These are phyloP conservation scores for Mellivora capensis DNA, from an alignment of 2,113 vertebrate genomes.

Conservation along the genomic window DNA sequence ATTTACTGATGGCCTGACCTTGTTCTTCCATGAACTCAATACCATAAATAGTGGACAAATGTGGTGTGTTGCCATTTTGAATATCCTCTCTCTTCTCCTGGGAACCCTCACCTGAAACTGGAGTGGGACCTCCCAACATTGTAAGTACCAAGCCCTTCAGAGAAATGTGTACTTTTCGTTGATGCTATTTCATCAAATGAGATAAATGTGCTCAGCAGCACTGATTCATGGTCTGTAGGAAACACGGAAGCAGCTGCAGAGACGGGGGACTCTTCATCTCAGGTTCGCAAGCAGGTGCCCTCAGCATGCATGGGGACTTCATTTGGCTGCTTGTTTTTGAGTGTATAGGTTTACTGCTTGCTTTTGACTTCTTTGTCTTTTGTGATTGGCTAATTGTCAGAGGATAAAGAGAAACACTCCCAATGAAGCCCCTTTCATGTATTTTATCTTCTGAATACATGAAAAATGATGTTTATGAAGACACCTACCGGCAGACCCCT, in stretches of 20 bases:
- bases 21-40: neutral
- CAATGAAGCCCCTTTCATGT: neutral
- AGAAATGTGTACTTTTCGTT: neutral
- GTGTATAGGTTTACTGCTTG: neutral
- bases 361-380: conserved; percentile 20
- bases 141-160: neutral
- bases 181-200: neutral
- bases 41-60: neutral
- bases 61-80: neutral
- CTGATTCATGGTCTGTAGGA: neutral
- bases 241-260: neutral
- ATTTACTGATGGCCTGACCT: neutral
- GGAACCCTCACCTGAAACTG: neutral
- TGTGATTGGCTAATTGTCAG: neutral
- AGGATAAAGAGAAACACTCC: neutral
- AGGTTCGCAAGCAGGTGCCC: neutral
- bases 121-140: neutral
- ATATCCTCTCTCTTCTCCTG: neutral
- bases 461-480: neutral
- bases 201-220: neutral
- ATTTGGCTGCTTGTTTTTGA: neutral
- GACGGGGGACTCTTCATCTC: neutral
- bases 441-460: conserved; percentile 8
- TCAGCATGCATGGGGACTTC: neutral
- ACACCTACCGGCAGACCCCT: neutral